Base-by-base conservation (phyloP, 2,113 vertebrate genomes). In the Xyrauchen texanus region DNA sequence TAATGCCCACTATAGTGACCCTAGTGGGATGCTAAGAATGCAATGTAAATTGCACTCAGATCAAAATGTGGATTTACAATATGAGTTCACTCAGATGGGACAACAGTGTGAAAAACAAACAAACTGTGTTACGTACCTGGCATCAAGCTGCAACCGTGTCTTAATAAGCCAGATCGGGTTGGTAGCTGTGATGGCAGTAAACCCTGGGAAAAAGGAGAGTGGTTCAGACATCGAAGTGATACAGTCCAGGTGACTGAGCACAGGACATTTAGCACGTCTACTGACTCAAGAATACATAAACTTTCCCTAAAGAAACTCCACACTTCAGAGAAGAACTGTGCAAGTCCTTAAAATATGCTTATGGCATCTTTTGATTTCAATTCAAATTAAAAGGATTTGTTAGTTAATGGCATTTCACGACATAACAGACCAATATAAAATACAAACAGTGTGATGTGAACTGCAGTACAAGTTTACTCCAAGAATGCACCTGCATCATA, bases 151-250 rank as follows among this genome's bases (percentile, higher is more conserved):
- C 78, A 99, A 88, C 5, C 98, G 95, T 71, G 98, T 99, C 92
- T 99, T 99, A 81, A 99, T 93, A 83, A 99, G 93, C 98, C 98
- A 99, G 92, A 99, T 98, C 78, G 98, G 98, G 90, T 99, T 99
- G 90, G 97, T 99, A 44, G 94, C 94, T 61, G 98, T 99, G 88
- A 99, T 99, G 3, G 98, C 96, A 49, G 96, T 99, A 91, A 99
- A 99, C 88, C 98, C 98, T 99, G 93, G 83, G 92, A 84, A 94
- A 94, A 92, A 94, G 72, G 85, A 78, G 62, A 80, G n/a, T 81
- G 87, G 66, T 82, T 93, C 68, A 92, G 89, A 89, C 68, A 9
- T 46, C 53, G 83, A 34, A 87, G 81, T 87, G 78, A 85, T 58
- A 74, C 21, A 34, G 47, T 64, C 77, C 82, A 44, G 86, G 63